These are phyloP conservation scores for Eremobia ochroleuca DNA, from an alignment of 2,888 invertebrate genomes.

Conservation along the genomic window DNA sequence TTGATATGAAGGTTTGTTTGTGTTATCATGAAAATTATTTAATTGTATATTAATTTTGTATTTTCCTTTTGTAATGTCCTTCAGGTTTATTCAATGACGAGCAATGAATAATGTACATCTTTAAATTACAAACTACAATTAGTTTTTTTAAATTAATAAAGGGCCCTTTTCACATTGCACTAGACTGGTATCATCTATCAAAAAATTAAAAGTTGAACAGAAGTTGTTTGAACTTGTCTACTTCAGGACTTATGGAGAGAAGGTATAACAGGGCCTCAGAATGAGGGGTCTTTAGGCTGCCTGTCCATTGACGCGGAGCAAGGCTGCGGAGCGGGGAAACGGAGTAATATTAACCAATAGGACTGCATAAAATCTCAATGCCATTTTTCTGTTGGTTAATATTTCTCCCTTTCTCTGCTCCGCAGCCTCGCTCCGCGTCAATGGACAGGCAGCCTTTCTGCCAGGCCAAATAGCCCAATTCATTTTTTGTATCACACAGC, in stretches of 20 bases:
- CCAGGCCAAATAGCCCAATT: no score
- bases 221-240: background rate
- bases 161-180: background rate
- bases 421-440: no score
- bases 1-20: slow-evolving; percentile 85
- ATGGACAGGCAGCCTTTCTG: no score
- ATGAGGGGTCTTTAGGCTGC: background rate
- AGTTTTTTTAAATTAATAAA: background rate
- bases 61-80: background rate
- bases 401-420: no score
- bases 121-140: background rate
- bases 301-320: no score
- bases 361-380: no score
- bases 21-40: background rate
- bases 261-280: background rate
- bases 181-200: background rate
- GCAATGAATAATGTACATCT: background rate
- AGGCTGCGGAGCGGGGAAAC: no score
- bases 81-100: background rate
- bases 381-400: no score
- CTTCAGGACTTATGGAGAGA: background rate
- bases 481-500: background rate
- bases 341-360: no score
- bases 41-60: background rate
- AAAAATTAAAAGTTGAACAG: background rate